Evolutionary conservation across 1,140 invertebrate genomes (phyloP), one percentile per base, ranked within the genome.

Genomic region (Dendroctonus valens): DNA sequence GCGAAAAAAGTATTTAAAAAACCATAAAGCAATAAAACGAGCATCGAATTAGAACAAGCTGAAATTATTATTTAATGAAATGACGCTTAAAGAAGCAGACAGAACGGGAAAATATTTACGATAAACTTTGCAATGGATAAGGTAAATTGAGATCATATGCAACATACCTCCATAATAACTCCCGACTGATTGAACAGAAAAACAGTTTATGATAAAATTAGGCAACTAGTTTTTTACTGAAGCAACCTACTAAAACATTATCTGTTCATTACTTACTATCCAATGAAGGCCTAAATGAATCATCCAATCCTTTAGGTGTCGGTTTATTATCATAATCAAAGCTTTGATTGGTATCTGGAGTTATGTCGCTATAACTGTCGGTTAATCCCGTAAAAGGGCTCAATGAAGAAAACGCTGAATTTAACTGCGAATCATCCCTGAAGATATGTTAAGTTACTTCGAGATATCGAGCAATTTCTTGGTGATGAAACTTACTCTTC

Each of bases 301-400:
- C 83, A 70, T 83, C 82, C 6, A 84, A 70, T 5, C 81, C 82
- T 5, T 77, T 67, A 26, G 78, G 67, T 1, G 74, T 67, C 5
- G 82, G 82, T 14, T 80, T 72, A 40, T 77, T 77, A 5, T 79
- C 78, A 51, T 62, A 68, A 68, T 84, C 82, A 44, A 83, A 69
- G 68, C 83, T 80, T 0, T 79, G 67, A 5, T 75, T 72, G 38
- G 70, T 79, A 12, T 64, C 68, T 39, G 75, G 74, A 42, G 71
- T 71, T 44, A 79, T 74, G 73, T 83, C 81, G 57, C 68, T 76
- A 63, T 82, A 82, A 5, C 77, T 74, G 67, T 82, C 81, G 12
- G 61, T 65, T 5, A 77, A 68, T 37, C 72, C 68, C 57, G 68
- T 67, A 61, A 82, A 83, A 5, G 82, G 81, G 5, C 77, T 75